These are phyloP conservation scores for Halcyon senegalensis DNA, from an alignment of 2,113 vertebrate genomes.

Conservation along the genomic window DNA sequence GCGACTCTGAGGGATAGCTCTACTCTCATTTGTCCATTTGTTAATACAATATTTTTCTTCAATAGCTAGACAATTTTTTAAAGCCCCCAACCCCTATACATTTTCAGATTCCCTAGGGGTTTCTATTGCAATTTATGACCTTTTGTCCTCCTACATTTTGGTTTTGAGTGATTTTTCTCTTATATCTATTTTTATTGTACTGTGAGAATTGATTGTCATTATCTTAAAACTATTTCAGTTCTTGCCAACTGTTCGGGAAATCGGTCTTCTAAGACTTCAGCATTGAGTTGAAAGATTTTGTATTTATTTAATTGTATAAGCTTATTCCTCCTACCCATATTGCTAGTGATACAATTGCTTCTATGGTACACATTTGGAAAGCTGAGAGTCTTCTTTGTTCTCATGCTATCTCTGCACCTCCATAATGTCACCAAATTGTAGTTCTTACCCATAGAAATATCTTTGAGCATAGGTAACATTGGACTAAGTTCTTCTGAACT, in stretches of 20 bases:
- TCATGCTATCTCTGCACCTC: neutral
- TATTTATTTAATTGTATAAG: slow-evolving; percentile 46
- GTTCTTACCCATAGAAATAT: slow-evolving; percentile 10
- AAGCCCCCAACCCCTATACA: slow-evolving; percentile 52
- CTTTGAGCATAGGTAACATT: neutral
- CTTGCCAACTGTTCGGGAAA: neutral
- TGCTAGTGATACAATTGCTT: slow-evolving; percentile 1
- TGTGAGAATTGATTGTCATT: slow-evolving; percentile 52
- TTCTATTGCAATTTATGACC: slow-evolving; percentile 56
- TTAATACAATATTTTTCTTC: slow-evolving; percentile 69
- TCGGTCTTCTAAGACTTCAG: slow-evolving; percentile 7
- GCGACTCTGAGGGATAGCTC: slow-evolving; percentile 61
- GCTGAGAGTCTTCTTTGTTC: neutral
- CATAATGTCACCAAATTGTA: slow-evolving; percentile 5
- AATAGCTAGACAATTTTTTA: slow-evolving; percentile 54
- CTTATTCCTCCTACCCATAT: neutral
- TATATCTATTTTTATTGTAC: slow-evolving; percentile 62
- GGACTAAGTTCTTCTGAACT: neutral
- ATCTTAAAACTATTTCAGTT: slow-evolving; percentile 53
- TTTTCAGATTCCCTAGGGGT: slow-evolving; percentile 58
- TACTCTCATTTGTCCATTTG: slow-evolving; percentile 62
- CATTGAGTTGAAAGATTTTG: slow-evolving; percentile 48
- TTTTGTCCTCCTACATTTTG: slow-evolving; percentile 53
- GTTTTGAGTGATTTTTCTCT: slow-evolving; percentile 49
- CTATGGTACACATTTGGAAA: neutral